Evolutionary conservation across 2,113 vertebrate species (phyloP).

Genomic region (Poeciliopsis turrubarensis): DNA sequence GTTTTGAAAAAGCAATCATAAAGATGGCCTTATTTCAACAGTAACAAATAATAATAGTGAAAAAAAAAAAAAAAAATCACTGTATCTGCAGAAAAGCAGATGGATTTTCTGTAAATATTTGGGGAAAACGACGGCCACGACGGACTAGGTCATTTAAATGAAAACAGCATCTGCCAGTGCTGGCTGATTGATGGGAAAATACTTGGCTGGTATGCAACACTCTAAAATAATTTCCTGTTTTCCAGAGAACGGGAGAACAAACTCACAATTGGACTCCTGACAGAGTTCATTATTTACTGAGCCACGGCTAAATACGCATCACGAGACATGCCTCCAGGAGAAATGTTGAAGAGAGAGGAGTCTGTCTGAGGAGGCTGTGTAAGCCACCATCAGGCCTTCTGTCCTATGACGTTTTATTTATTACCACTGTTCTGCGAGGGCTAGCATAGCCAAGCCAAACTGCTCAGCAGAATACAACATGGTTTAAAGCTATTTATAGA

Average conservation of each 20-base stretch:
- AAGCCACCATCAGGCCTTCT: neutral
- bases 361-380: slow-evolving; percentile 2
- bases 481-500: slow-evolving; percentile 69
- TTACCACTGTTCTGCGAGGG: slow-evolving; percentile 44
- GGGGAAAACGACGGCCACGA: slow-evolving; percentile 8
- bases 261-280: slow-evolving; percentile 29
- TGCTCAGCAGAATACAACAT: slow-evolving; percentile 66
- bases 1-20: neutral
- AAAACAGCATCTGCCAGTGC: slow-evolving; percentile 42
- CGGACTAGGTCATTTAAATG: slow-evolving; percentile 22
- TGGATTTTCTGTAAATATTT: slow-evolving; percentile 32
- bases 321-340: slow-evolving; percentile 1
- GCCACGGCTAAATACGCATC: slow-evolving; percentile 3
- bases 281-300: slow-evolving; percentile 18
- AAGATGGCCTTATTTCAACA: neutral
- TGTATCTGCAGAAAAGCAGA: slow-evolving; percentile 19
- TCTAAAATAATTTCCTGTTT: slow-evolving; percentile 54
- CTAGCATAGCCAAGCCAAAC: slow-evolving; percentile 65
- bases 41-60: neutral
- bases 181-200: slow-evolving; percentile 33
- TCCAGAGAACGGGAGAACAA: slow-evolving; percentile 27
- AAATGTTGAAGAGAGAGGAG: neutral
- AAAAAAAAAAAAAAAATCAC: neutral
- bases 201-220: slow-evolving; percentile 24
- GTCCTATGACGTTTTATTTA: slow-evolving; percentile 52